Evolutionary conservation across 1,140 invertebrate species (phyloP).

Genomic region (Tribolium castaneum): DNA sequence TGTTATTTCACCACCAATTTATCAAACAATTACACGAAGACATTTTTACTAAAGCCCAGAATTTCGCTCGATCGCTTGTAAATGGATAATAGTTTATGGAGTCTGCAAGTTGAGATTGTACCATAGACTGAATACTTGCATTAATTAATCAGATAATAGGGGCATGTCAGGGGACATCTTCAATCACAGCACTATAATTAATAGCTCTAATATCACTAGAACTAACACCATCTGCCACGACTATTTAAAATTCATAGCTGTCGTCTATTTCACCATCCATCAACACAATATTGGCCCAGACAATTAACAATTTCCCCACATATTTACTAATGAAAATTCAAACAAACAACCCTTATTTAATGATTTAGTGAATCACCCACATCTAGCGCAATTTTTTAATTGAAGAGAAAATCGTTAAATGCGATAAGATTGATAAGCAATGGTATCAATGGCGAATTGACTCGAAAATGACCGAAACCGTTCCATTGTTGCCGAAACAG

Average conservation of each 20-base stretch:
- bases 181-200: conserved; percentile 47
- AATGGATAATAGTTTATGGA: not conserved
- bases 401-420: not conserved
- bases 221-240: conserved; percentile 33
- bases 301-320: conserved; percentile 21
- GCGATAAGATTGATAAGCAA: conserved; percentile 2
- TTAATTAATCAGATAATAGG: conserved; percentile 52
- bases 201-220: conserved; percentile 43
- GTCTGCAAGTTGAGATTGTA: conserved; percentile 35
- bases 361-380: not conserved
- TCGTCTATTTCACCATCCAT: conserved; percentile 34
- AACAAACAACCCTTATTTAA: conserved; percentile 20
- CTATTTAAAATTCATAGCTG: conserved; percentile 43
- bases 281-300: conserved; percentile 24
- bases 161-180: conserved; percentile 48
- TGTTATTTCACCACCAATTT: too few relatives aligned
- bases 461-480: conserved; percentile 31
- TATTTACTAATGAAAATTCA: conserved; percentile 30
- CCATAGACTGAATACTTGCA: conserved; percentile 44
- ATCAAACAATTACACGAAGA: too few relatives aligned
- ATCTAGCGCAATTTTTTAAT: not conserved
- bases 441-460: conserved; percentile 6
- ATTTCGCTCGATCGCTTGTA: not conserved
- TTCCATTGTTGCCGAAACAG: conserved; percentile 39
- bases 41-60: not conserved